Base-by-base conservation (phyloP, 2,888 invertebrate species). In the Perizoma affinitatum region DNA sequence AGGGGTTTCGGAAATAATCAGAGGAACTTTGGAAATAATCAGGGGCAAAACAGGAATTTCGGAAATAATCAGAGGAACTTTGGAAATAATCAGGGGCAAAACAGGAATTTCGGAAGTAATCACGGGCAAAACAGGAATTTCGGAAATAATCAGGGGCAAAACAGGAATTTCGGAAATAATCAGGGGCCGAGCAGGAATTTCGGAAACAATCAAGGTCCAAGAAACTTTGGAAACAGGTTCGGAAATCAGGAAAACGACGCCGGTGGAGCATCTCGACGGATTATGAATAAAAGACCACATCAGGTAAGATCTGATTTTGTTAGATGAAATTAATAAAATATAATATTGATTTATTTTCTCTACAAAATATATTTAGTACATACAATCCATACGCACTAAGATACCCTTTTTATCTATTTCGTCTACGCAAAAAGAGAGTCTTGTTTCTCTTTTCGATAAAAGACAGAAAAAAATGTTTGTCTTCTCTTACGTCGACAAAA, bases 221-320 rank as follows among this genome's bases (percentile, higher is more conserved):
- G 53, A 6, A 50, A 43, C 36, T 54, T 56, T 10, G 57, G 61
- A 4, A 56, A 58, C 45, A 55, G 45, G 35, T 58, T 58, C 62
- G 63, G 48, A 48, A 61, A 54, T 59, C 63, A 70, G 36, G 73
- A 61, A 42, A 71, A 73, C 51, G 68, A 76, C 1, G 74, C 73
- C 0, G 75, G 72, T 9, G 90, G 90, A 0, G 90, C 89, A 0
- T 73, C 77, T 1, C 83, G 89, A 62, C 76, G 91, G 44, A 63
- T 91, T 6, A 77, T 82, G 81, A 77, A 88, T 59, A 91, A 91
- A 61, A 84, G 89, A 61, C 83, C 84, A 60, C 73, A 67, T 74
- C 78, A 84, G 83, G 90, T 90, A 72, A 59, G 64, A 33, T 7
- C 10, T n/a, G n/a, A n/a, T 33, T 54, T 55, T 11, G 3, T 22